These are phyloP conservation scores for Cossypha heuglini DNA, from an alignment of 2,797 vertebrate genomes.

Conservation along the genomic window DNA sequence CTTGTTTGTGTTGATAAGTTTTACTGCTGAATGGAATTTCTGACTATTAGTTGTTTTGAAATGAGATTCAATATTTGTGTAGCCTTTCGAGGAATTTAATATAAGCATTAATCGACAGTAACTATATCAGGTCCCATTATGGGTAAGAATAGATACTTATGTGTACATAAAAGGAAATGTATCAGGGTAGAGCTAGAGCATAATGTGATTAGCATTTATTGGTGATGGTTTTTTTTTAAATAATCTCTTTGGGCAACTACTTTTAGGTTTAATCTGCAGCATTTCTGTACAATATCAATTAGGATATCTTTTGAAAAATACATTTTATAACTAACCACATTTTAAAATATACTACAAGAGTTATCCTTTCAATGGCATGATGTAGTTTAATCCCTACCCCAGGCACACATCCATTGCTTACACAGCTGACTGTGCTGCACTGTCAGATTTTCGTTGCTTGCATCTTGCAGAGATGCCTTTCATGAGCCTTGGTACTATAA, in stretches of 20 bases:
- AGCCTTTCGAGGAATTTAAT: not conserved
- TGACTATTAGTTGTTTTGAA: not conserved
- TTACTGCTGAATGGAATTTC: not conserved
- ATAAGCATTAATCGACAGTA: not conserved
- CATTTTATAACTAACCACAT: not conserved
- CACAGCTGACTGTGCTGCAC: not conserved
- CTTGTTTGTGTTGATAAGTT: not conserved
- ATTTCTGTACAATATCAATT: not conserved
- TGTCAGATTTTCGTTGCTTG: not conserved
- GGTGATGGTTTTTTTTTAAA: rapidly evolving
- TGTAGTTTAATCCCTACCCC: not conserved
- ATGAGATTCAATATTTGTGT: not conserved
- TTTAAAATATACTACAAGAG: not conserved
- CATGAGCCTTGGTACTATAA: not conserved
- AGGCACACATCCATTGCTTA: not conserved
- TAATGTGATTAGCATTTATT: not conserved
- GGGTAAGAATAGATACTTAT: not conserved
- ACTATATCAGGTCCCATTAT: not conserved
- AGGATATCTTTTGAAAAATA: not conserved
- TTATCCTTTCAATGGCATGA: rapidly evolving
- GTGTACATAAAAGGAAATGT: not conserved
- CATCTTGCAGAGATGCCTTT: not conserved
- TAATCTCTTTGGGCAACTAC: not conserved
- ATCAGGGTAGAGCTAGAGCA: not conserved
- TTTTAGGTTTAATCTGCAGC: not conserved